Evolutionary conservation across 2,888 invertebrate species (phyloP).

Genomic region (Hirtodrosophila confusa): DNA sequence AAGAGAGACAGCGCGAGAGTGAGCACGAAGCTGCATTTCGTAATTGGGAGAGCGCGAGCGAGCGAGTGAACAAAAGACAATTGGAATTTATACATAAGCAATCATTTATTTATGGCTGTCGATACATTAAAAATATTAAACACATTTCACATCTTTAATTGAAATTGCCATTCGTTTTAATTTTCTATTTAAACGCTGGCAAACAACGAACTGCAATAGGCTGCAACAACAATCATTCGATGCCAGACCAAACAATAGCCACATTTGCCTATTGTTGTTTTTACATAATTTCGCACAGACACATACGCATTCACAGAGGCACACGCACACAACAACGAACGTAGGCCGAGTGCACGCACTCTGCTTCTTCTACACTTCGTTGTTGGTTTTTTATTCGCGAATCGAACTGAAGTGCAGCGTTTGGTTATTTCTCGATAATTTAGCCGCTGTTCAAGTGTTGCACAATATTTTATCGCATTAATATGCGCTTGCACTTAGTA

Average conservation of each 20-base stretch:
- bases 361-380: constrained; percentile 45
- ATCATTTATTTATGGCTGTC: constrained; percentile 47
- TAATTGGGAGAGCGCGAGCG: constrained; percentile 40
- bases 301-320: constrained; percentile 25
- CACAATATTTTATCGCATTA: constrained; percentile 49
- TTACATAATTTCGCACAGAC: constrained; percentile 72
- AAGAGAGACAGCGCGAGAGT: constrained; percentile 14
- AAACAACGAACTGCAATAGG: constrained; percentile 10
- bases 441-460: constrained; percentile 42
- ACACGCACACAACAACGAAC: constrained; percentile 32
- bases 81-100: constrained; percentile 49
- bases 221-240: constrained; percentile 19
- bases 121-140: constrained; percentile 41
- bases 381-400: constrained; percentile 19
- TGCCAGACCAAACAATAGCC: constrained; percentile 45
- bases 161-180: constrained; percentile 45
- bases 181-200: constrained; percentile 34
- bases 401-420: constrained; percentile 30
- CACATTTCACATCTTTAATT: constrained; percentile 33
- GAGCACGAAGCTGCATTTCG: constrained; percentile 51
- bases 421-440: constrained; percentile 27
- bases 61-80: constrained; percentile 40
- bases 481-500: constrained; percentile 58
- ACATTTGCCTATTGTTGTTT: constrained; percentile 63
- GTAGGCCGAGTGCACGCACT: constrained; percentile 61